These are phyloP conservation scores for Cheiracanthium punctorium DNA, from an alignment of 2,888 invertebrate genomes.

Conservation along the genomic window DNA sequence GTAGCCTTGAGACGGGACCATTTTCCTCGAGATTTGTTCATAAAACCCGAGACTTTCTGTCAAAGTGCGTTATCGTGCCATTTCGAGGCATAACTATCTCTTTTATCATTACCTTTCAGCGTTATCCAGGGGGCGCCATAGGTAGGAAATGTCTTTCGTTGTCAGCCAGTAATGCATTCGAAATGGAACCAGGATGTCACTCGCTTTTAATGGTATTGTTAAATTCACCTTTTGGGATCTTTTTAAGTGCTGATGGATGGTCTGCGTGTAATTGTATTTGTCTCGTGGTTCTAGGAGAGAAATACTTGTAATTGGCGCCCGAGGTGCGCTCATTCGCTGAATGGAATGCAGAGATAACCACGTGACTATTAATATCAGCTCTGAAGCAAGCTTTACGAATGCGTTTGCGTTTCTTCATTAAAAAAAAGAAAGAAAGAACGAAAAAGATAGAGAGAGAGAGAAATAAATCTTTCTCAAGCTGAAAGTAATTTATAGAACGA, in stretches of 20 bases:
- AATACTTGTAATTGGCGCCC: conserved; percentile 14
- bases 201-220: conserved; percentile 38
- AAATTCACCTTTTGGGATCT: conserved; percentile 2
- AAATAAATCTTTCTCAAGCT: too few relatives aligned
- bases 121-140: conserved; percentile 47
- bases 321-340: not conserved
- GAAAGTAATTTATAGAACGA: too few relatives aligned
- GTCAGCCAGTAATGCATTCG: conserved; percentile 32
- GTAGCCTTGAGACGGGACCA: too few relatives aligned
- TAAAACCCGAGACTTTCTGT: not conserved
- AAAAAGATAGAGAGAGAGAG: too few relatives aligned
- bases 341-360: not conserved
- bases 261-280: not conserved
- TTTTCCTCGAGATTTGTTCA: not conserved
- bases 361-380: too few relatives aligned
- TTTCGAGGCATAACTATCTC: conserved; percentile 16
- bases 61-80: conserved; percentile 20
- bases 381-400: too few relatives aligned
- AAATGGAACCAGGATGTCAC: conserved; percentile 46
- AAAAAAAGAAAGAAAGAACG: too few relatives aligned
- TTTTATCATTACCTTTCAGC: conserved; percentile 53
- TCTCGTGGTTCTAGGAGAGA: not conserved
- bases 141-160: conserved; percentile 6
- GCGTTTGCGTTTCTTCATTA: too few relatives aligned
- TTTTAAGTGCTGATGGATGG: conserved; percentile 13